Evolutionary conservation across 2,888 invertebrate genomes (phyloP).

Genomic region (Eristalinus aeneus): DNA sequence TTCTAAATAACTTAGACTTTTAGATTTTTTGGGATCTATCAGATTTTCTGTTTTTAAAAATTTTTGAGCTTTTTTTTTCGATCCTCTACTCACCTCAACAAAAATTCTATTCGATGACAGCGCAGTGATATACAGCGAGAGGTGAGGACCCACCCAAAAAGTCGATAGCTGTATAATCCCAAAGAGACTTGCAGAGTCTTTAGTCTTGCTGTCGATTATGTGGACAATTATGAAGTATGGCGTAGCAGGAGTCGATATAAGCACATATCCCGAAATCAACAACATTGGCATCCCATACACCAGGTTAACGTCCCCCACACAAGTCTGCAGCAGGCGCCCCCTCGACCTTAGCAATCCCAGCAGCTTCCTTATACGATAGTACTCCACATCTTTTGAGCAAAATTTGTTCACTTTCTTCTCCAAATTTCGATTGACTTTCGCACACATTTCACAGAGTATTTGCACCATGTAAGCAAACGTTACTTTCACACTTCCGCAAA

Average conservation of each 20-base stretch:
- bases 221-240: conserved; percentile 73
- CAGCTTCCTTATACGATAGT: not conserved
- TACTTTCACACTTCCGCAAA: conserved; percentile 17
- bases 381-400: not conserved
- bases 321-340: not conserved
- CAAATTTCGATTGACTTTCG: conserved; percentile 2
- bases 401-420: not conserved
- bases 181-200: not conserved
- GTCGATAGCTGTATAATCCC: not conserved
- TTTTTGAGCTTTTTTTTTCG: too few relatives aligned
- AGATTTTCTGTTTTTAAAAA: too few relatives aligned
- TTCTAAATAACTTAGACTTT: too few relatives aligned
- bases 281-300: conserved; percentile 72
- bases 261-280: conserved; percentile 71
- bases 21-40: too few relatives aligned
- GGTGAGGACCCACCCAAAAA: conserved; percentile 23
- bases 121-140: conserved; percentile 18
- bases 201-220: not conserved
- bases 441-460: not conserved
- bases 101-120: conserved; percentile 21
- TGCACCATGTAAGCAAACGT: not conserved
- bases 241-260: conserved; percentile 72
- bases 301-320: conserved; percentile 62
- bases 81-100: conserved; percentile 16
- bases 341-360: not conserved